phyloP scores from a whole-genome alignment of 2,888 invertebrate genomes.

The Parnassius orleans region DNA sequence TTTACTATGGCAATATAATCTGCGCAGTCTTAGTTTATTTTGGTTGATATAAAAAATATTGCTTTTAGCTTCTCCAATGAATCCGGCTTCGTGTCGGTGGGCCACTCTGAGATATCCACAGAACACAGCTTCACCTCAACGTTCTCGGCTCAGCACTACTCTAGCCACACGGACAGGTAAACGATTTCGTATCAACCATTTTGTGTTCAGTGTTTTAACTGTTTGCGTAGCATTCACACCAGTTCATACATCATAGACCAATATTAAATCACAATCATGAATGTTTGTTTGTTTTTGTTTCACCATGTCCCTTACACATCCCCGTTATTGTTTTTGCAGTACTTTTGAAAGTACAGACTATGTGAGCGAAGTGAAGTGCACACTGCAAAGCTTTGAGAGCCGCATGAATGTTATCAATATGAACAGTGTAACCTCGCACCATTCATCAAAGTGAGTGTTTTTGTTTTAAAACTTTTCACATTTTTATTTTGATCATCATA shows the following conservation, averaged over 20 bases:
- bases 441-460: slow-evolving; percentile 72
- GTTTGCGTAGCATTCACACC: slow-evolving; percentile 1
- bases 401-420: slow-evolving; percentile 75
- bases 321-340: slow-evolving; percentile 76
- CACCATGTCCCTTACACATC: slow-evolving; percentile 50
- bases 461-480: slow-evolving; percentile 31
- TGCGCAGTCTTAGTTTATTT: too few relatives aligned
- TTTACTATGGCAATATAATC: background rate
- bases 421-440: slow-evolving; percentile 70
- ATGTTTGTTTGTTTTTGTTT: slow-evolving; percentile 29
- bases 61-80: slow-evolving; percentile 72
- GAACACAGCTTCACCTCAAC: slow-evolving; percentile 73
- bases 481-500: slow-evolving; percentile 14
- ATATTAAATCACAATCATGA: slow-evolving; percentile 10
- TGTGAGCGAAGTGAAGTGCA: slow-evolving; percentile 73
- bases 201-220: slow-evolving; percentile 7
- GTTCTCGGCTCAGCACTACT: slow-evolving; percentile 71
- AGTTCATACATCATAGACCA: slow-evolving; percentile 7
- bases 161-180: slow-evolving; percentile 74
- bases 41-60: slow-evolving; percentile 6
- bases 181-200: background rate
- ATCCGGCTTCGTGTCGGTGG: slow-evolving; percentile 77
- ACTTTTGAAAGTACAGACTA: slow-evolving; percentile 78
- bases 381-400: slow-evolving; percentile 74
- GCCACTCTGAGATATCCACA: slow-evolving; percentile 69